Evolutionary conservation across 2,888 invertebrate genomes (phyloP).

Genomic region (Coecobrya sp.): DNA sequence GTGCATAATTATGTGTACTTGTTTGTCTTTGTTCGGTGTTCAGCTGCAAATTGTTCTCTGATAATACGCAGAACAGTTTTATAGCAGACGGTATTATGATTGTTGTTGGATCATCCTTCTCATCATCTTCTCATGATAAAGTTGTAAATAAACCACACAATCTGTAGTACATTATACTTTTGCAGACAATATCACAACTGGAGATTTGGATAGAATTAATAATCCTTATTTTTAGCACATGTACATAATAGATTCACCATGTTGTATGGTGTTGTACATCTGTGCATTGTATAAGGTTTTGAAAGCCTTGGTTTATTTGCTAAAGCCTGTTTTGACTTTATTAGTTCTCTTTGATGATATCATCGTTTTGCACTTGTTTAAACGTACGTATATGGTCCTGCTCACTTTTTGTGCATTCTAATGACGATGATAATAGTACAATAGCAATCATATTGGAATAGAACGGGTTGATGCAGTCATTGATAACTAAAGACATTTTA

Average conservation of each 20-base stretch:
- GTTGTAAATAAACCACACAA: background rate
- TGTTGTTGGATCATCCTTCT: slow-evolving; percentile 38
- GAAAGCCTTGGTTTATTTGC: slow-evolving; percentile 76
- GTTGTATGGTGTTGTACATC: slow-evolving; percentile 58
- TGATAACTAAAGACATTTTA: slow-evolving; percentile 53
- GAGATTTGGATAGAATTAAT: slow-evolving; percentile 73
- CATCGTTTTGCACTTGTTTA: slow-evolving; percentile 77
- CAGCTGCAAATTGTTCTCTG: slow-evolving; percentile 51
- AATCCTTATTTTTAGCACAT: slow-evolving; percentile 80
- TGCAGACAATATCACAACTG: background rate
- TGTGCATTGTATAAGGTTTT: slow-evolving; percentile 53
- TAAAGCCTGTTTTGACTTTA: slow-evolving; percentile 78
- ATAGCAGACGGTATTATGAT: slow-evolving; percentile 32
- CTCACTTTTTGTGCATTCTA: slow-evolving; percentile 61
- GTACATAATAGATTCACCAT: slow-evolving; percentile 54
- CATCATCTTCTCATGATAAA: slow-evolving; percentile 6
- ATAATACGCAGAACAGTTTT: slow-evolving; percentile 19
- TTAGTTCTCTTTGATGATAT: slow-evolving; percentile 77
- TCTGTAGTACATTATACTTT: background rate
- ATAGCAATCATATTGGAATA: slow-evolving; percentile 36
- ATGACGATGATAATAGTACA: slow-evolving; percentile 55
- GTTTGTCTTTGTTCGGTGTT: slow-evolving; percentile 58
- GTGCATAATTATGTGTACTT: slow-evolving; percentile 7
- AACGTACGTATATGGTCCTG: slow-evolving; percentile 70
- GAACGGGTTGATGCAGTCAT: slow-evolving; percentile 39